These are phyloP conservation scores for Coreius guichenoti DNA, from an alignment of 2,797 vertebrate genomes.

Conservation along the genomic window DNA sequence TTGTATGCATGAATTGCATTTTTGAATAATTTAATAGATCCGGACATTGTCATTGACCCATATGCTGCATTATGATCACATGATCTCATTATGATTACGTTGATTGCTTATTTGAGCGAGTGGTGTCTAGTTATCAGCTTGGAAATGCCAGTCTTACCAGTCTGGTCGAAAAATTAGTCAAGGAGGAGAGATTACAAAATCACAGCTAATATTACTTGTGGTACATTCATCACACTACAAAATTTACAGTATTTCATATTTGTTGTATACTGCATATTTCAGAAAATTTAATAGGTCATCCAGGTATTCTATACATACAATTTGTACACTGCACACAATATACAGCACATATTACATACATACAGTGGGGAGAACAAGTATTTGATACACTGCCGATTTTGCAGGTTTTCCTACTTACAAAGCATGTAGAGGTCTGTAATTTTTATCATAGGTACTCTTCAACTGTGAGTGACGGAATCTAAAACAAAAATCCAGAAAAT, in stretches of 20 bases:
- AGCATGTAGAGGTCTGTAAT: too few species aligned
- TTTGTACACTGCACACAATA: not conserved
- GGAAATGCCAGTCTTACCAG: not conserved
- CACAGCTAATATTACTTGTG: not conserved
- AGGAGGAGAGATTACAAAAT: not conserved
- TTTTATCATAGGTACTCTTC: too few species aligned
- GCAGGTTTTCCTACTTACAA: too few species aligned
- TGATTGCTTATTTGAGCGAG: not conserved
- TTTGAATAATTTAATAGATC: not conserved
- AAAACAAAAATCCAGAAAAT: too few species aligned
- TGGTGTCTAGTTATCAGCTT: not conserved
- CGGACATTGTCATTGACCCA: not conserved
- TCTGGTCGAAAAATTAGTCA: not conserved
- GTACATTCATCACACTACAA: not conserved
- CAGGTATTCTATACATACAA: not conserved
- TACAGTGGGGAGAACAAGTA: too few species aligned
- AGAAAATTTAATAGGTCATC: not conserved
- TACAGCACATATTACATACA: not conserved
- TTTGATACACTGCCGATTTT: too few species aligned
- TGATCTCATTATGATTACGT: not conserved
- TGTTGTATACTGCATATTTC: conserved; percentile 15
- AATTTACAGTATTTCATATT: not conserved
- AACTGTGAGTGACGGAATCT: too few species aligned
- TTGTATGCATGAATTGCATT: not conserved
- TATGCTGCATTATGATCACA: not conserved